Evolutionary conservation across 2,797 vertebrate genomes (phyloP).

Genomic region (Eulemur mongoz): DNA sequence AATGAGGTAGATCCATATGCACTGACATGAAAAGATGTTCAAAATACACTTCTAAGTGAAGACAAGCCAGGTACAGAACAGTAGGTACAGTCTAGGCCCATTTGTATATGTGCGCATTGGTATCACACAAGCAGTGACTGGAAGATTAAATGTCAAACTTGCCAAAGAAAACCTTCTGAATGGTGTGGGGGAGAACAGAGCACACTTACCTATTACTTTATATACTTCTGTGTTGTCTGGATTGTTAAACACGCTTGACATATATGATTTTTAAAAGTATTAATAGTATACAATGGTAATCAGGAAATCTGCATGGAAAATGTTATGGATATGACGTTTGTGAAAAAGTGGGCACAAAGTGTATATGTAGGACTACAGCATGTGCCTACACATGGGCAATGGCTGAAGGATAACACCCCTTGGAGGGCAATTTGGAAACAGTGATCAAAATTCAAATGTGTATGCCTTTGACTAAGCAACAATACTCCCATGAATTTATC

Average conservation of each 20-base stretch:
- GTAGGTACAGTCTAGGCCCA: not conserved
- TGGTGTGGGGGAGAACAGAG: not conserved
- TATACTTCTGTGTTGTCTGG: not conserved
- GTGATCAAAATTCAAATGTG: not conserved
- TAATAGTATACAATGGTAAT: not conserved
- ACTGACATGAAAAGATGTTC: not conserved
- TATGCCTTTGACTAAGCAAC: not conserved
- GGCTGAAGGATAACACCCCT: not conserved
- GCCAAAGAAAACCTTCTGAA: not conserved
- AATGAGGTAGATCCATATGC: not conserved
- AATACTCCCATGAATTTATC: not conserved
- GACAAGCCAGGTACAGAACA: not conserved
- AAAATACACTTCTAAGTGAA: not conserved
- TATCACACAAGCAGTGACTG: not conserved
- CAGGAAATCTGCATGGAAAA: conserved; percentile 7
- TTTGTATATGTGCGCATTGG: not conserved
- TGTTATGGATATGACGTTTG: not conserved
- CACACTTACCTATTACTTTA: not conserved
- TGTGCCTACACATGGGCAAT: not conserved
- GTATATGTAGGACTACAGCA: fast-evolving
- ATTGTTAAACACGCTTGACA: not conserved
- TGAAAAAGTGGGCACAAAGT: not conserved
- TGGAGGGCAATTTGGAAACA: not conserved
- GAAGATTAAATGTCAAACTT: not conserved
- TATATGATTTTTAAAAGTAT: not conserved